Evolutionary conservation across 2,797 vertebrate genomes (phyloP).

Genomic region (Eidolon dupreanum): DNA sequence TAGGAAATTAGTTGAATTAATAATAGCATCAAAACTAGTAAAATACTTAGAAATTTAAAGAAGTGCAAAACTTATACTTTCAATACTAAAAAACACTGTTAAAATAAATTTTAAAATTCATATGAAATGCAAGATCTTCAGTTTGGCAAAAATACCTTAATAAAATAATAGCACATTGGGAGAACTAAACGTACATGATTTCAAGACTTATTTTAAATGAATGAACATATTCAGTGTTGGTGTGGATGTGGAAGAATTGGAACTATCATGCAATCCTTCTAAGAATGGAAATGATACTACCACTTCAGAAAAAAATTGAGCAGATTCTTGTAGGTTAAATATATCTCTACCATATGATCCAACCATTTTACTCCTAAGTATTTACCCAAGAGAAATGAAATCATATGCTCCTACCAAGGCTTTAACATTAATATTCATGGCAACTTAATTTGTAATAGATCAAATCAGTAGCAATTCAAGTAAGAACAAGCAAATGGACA

Average conservation of each 20-base stretch:
- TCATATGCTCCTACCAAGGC: not conserved
- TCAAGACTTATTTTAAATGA: not conserved
- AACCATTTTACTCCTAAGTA: not conserved
- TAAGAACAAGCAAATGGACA: not conserved
- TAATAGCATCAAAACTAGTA: not conserved
- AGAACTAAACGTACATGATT: not conserved
- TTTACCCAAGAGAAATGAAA: not conserved
- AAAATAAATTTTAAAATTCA: not conserved
- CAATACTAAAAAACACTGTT: not conserved
- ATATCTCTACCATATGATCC: not conserved
- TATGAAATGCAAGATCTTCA: not conserved
- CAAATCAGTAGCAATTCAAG: not conserved
- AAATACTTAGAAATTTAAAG: not conserved
- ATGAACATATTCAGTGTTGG: not conserved
- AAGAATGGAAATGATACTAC: not conserved
- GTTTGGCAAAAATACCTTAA: not conserved
- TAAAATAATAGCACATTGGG: not conserved
- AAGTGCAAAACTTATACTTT: not conserved
- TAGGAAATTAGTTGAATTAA: not conserved
- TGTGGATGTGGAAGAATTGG: not conserved
- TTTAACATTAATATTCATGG: not conserved
- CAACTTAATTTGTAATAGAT: not conserved
- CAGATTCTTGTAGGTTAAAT: not conserved
- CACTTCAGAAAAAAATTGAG: not conserved
- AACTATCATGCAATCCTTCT: not conserved